Evolutionary conservation across 2,797 vertebrate genomes (phyloP).

Genomic region (Smutsia temminckii): DNA sequence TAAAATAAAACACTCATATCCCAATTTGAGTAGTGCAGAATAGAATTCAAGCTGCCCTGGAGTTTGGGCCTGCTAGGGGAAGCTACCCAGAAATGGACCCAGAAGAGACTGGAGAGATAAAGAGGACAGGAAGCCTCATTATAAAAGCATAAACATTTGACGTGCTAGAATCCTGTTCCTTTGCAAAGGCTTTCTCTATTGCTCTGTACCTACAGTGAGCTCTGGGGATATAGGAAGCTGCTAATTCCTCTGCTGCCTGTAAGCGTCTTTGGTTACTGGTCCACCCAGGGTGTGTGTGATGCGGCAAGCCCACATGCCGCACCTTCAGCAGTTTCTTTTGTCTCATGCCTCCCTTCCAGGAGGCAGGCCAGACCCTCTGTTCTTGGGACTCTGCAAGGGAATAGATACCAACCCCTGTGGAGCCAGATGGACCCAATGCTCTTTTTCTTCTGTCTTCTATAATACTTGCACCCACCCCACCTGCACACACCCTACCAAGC

Average conservation of each 20-base stretch:
- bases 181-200: accelerated
- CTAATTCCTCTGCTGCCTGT: neutral
- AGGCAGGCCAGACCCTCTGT: neutral
- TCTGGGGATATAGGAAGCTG: neutral
- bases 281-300: neutral
- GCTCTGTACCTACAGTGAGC: neutral
- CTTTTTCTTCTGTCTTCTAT: neutral
- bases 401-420: too few species aligned
- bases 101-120: accelerated
- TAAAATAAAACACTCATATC: neutral
- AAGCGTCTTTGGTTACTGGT: accelerated
- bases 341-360: neutral
- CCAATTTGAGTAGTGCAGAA: neutral
- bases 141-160: neutral
- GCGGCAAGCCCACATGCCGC: neutral
- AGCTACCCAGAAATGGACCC: neutral
- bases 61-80: neutral
- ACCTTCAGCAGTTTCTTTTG: neutral
- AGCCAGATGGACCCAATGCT: neutral
- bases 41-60: neutral
- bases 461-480: neutral
- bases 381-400: neutral
- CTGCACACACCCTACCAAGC: neutral
- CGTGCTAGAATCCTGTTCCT: neutral
- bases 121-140: accelerated